Evolutionary conservation across 1,140 invertebrate species (phyloP), one percentile per base, ranked within the genome.

Genomic region (Telenomus remus): DNA sequence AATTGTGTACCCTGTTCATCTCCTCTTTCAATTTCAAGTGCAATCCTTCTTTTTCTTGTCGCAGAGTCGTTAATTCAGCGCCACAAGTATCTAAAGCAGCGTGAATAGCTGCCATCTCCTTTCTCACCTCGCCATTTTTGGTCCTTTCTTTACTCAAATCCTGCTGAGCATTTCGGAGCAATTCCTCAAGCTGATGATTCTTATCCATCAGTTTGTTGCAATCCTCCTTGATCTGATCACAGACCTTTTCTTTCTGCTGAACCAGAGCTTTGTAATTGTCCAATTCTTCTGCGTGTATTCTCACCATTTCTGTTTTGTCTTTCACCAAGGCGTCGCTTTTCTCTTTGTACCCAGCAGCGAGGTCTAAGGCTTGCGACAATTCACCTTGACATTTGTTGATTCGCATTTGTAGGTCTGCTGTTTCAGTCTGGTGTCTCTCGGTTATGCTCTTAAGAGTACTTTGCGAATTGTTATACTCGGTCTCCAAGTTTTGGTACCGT

Each of bases 281-380:
- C 33, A 87, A 79, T 79, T 88, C 87, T 59, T 85, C 82, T 1
- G 81, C 81, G 53, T 88, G 85, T 61, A 1, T 50, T 43, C 85
- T 81, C 8, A 87, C 42, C 7, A 86, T 11, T 4, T 89, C 87
- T 16, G 90, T 69, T 73, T 90, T 91, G 47, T 89, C 89, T 71
- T 88, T 89, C 3, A 89, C 79, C n/a, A 89, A 66, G 55, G 76
- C 79, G 71, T 92, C 91, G 63, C 87, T 89, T 84, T 93, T 93
- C 53, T 92, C 91, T 86, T 93, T 91, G 79, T 91, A 92, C 10
- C 91, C 91, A 34, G 92, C 90, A 4, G 92, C 91, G 15, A 93
- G 78, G 78, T 91, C 90, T 50, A 93, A 82, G 42, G 91, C 89
- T 87, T 92, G 92, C 19, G 91, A 91, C 2, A 93, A 82, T 88